Base-by-base conservation (phyloP, 2,797 vertebrate species). In the Heliangelus exortis region DNA sequence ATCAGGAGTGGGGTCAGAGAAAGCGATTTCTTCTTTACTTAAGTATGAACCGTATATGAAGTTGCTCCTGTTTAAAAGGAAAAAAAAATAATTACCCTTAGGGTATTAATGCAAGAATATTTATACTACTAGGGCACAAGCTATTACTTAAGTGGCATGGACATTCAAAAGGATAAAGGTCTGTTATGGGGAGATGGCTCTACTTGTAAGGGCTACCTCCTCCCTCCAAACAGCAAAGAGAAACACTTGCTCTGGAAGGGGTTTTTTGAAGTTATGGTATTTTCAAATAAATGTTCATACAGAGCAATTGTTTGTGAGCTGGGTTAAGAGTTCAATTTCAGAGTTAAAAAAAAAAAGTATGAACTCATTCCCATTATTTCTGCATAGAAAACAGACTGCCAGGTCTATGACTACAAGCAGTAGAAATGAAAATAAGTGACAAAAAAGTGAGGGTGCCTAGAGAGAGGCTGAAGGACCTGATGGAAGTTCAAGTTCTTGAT, bases 1-100 rank as follows among this genome's bases (percentile, higher is more conserved):
- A 67, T 99, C 99, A 6, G 99, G 99, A 34, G 99, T 99, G 22
- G 99, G 99, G 97, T 99, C 99, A 9, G 99, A 99, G 98, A 99
- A 99, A 39, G 99, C 99, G 6, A 99, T 99, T 98, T 99, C 99
- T 79, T 99, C 98, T 98, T 99, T 99, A 97, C 98, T 99, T 97
- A 99, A 98, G 97, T 99, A 99, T 4, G 99, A 99, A 87, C 99
- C 99, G 50, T 98, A 99, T 59, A 99, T 99, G 96, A 99, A 99
- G 97, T 99, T 99, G 97, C 99, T 99, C 98, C 99, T 99, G 98
- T 89, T 88, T 23, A 59, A 59, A 86, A 82, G 34, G 71, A 22
- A 31, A 34, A 57, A 54, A 62, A 61, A 10, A 14, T 0, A 14
- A n/a, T 80, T 76, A 87, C 26, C 3, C 7, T 68, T 12, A 33